Conservation (phyloP, 2,888 invertebrate species). For the Stenodema calcarata region DNA sequence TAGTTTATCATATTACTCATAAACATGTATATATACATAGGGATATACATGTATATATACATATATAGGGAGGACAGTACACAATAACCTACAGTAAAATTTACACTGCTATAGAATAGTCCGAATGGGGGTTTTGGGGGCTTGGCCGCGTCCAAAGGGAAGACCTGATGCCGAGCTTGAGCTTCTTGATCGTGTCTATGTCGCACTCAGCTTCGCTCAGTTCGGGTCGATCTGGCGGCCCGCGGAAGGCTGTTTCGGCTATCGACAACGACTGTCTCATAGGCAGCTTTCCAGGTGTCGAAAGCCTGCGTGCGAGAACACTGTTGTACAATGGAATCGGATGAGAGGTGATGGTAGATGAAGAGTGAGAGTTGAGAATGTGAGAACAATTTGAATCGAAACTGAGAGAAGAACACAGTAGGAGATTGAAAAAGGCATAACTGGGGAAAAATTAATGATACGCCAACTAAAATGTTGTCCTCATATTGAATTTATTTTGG, state of each 20-base stretch:
- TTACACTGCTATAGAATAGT: constrained; percentile 78
- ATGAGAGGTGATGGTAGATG: not conserved
- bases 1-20: too few relatives aligned
- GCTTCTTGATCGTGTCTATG: constrained; percentile 75
- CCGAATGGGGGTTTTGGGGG: constrained; percentile 69
- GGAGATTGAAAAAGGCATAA: too few relatives aligned
- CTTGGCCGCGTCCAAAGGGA: constrained; percentile 71
- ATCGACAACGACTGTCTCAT: constrained; percentile 72
- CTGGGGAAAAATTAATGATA: too few relatives aligned
- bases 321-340: constrained; percentile 10
- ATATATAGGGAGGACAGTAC: not conserved
- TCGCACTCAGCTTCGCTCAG: constrained; percentile 76
- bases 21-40: too few relatives aligned
- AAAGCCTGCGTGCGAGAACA: constrained; percentile 54
- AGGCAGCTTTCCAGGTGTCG: constrained; percentile 62
- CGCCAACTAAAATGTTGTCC: too few relatives aligned
- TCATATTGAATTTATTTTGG: too few relatives aligned
- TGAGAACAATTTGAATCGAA: not conserved
- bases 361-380: not conserved
- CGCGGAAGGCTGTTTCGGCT: constrained; percentile 59
- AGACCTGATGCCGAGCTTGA: constrained; percentile 73
- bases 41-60: not conserved
- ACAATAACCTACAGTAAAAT: not conserved
- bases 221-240: constrained; percentile 63
- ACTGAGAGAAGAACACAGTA: too few relatives aligned